A percentile compares a stretch with the other conserved stretches of the same genome.
phyloP scores from a whole-genome alignment of 2,888 invertebrate species.

The Lapara coniferarum region DNA sequence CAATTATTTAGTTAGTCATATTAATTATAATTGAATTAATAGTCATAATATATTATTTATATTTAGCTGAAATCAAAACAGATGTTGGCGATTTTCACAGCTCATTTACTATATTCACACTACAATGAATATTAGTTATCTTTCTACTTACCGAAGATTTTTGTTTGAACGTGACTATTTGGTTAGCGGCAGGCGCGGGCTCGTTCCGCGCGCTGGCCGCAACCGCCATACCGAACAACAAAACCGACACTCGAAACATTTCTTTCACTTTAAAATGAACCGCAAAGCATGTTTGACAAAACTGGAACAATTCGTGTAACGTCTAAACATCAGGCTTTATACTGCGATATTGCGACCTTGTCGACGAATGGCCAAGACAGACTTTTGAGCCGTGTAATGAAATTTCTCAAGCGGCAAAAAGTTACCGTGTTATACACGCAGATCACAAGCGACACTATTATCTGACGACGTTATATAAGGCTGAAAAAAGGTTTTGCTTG shows the following conservation, averaged over 20 bases:
- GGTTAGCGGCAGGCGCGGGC: slow-evolving; percentile 55
- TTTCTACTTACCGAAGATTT: slow-evolving; percentile 58
- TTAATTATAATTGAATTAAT: background rate
- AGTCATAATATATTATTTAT: too few relatives aligned
- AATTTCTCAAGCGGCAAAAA: slow-evolving; percentile 35
- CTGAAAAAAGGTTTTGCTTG: slow-evolving; percentile 18
- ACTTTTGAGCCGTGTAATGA: slow-evolving; percentile 31
- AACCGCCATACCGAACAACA: slow-evolving; percentile 33
- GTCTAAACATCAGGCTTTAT: slow-evolving; percentile 30
- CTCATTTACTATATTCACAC: background rate
- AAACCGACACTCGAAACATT: slow-evolving; percentile 29
- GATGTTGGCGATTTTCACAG: too few relatives aligned
- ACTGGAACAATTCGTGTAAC: slow-evolving; percentile 35
- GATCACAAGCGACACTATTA: slow-evolving; percentile 21
- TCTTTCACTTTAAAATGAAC: slow-evolving; percentile 26
- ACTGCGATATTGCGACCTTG: slow-evolving; percentile 30
- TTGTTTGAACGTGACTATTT: slow-evolving; percentile 57
- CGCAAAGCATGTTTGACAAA: slow-evolving; percentile 28
- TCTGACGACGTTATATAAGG: slow-evolving; percentile 25
- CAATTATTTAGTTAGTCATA: background rate
- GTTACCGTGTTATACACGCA: slow-evolving; percentile 29
- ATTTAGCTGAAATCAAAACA: too few relatives aligned
- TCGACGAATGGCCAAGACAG: slow-evolving; percentile 32
- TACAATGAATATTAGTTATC: background rate
- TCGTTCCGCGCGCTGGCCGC: slow-evolving; percentile 41